Evolutionary conservation across 2,797 vertebrate genomes (phyloP).

Genomic region (Ciconia nigra): DNA sequence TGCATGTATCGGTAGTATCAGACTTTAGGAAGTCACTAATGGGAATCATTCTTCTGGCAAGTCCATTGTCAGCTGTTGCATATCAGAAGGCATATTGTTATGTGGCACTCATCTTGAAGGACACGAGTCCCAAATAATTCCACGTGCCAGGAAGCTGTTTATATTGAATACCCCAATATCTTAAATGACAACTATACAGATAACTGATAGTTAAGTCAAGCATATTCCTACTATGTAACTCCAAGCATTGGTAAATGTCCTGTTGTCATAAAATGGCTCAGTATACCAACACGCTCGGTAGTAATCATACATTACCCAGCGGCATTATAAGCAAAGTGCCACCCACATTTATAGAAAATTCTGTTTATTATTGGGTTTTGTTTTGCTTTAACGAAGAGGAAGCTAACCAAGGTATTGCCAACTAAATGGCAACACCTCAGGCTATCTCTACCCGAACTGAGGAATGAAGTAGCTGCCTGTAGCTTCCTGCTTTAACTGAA

Average conservation of each 20-base stretch:
- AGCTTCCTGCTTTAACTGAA: background rate
- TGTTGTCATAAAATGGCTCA: background rate
- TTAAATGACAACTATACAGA: background rate
- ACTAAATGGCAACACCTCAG: background rate
- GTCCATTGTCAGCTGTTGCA: background rate
- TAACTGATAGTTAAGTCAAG: background rate
- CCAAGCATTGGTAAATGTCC: background rate
- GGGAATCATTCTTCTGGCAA: background rate
- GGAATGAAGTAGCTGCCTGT: background rate
- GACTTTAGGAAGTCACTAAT: background rate
- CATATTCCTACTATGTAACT: background rate
- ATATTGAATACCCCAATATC: background rate
- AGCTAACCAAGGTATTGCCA: background rate
- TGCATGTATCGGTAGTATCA: background rate
- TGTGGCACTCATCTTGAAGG: background rate
- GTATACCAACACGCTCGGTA: background rate
- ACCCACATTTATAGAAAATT: background rate
- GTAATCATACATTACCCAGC: background rate
- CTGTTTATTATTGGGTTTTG: background rate
- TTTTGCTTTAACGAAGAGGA: background rate
- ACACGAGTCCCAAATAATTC: background rate
- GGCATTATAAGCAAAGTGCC: background rate
- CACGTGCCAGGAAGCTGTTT: background rate
- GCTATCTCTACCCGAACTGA: background rate
- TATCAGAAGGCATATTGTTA: background rate